Base-by-base conservation (phyloP, 1,140 invertebrate genomes). In the Lepidurus apus region DNA sequence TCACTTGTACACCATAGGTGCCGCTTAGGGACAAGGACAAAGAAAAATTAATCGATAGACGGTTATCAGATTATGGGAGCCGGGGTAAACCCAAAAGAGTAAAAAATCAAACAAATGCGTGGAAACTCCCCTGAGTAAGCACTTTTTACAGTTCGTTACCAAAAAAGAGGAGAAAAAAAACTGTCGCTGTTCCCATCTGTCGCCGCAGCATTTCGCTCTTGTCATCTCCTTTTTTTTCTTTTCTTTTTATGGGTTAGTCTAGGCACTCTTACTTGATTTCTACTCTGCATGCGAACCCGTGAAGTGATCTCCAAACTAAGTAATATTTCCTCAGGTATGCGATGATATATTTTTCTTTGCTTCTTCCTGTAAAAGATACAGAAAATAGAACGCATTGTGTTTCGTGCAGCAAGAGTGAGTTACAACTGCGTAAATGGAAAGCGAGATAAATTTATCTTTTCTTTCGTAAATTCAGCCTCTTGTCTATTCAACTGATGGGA, bases 41-140 rank as follows among this genome's bases (percentile, higher is more conserved):
- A 65, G 53, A 21, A 21, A 65, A 65, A 65, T 65, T 65, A 65
- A 65, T 65, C 53, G 53, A 65, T 65, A 65, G 53, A 65, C 53
- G 13, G 6, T 21, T 65, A 65, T 65, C 53, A 65, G 53, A 65
- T 65, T 65, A 65, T 17, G n/a, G 53, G 34, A 65, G 21, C 53
- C 21, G 53, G 53, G 53, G 53, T 65, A 13, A 65, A 9, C 17
- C 2, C 53, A 65, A 11, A 17, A 17, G 13, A 21, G 53, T 13
- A 21, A n/a, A 17, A 65, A 65, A 17, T 65, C 53, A 13, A 65
- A 65, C 53, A 17, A 65, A 65, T 21, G 8, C 53, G 53, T 65
- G n/a, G 53, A 65, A 65, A 17, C 53, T 65, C 53, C 53, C 53
- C 21, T 65, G 53, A n/a, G 53, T 9, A 65, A 17, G 53, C 53